Evolutionary conservation across 2,797 vertebrate species (phyloP), one percentile per base, ranked within the genome.

Genomic region (Cossypha heuglini): DNA sequence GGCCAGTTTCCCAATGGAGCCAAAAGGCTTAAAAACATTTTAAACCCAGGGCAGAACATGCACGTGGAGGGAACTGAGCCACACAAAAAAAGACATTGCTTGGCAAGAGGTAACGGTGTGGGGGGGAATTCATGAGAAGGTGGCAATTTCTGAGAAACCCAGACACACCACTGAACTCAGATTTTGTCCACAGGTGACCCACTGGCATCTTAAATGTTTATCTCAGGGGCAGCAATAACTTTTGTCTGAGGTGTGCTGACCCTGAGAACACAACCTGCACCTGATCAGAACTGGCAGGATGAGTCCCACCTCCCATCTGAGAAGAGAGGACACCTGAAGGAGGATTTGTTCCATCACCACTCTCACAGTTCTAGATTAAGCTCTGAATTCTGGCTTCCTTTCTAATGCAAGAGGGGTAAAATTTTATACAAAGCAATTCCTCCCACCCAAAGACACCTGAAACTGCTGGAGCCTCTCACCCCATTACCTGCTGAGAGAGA

Each of bases 101-200:
- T 46, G 35, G 40, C 20, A 51, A 69, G 59, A 62, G 2, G 25
- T 9, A 35, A 31, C 1, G 0, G 33, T 35, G 13, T 4, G 3
- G 29, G 16, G 52, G 33, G n/a, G 43, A 42, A 64, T 22, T 14
- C 12, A 28, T 3, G 35, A 43, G 49, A 49, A 55, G 8, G 52
- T 35, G 57, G 13, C 20, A 63, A 68, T n/a, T 76, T 86, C 68
- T 55, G 29, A 74, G 48, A 71, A 72, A 28, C 7, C 11, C 48
- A 63, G 7, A 19, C 5, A 11, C 3, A 16, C 29, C 59, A 18
- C 16, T 3, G 0, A 78, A 37, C 13, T 35, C 72, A 71, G n/a
- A 16, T 38, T 89, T 79, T 58, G 51, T 31, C 35, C 54, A 11
- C 12, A 40, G 51, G 46, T 35, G 63, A 43, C 25, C 37, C 0